Conservation (phyloP, 2,888 invertebrate species). For the Ochropleura plecta region DNA sequence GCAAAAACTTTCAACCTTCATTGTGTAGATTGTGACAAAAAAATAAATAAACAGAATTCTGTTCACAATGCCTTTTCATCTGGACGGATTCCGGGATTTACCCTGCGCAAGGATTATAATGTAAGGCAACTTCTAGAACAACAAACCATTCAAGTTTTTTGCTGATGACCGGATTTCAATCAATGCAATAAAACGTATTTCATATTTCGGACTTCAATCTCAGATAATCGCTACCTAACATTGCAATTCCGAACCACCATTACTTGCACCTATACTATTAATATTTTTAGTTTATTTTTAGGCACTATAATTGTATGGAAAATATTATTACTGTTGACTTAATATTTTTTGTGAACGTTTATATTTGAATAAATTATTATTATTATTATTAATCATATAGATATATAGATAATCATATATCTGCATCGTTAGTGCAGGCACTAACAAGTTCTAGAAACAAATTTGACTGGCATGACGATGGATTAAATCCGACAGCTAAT, state of each 20-base stretch:
- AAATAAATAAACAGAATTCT: background rate
- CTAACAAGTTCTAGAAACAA: background rate
- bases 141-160: background rate
- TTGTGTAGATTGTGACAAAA: slow-evolving; percentile 7
- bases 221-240: too few species aligned
- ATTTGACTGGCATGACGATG: background rate
- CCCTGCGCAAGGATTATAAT: background rate
- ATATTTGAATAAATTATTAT: too few species aligned
- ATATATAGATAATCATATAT: too few species aligned
- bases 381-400: too few species aligned
- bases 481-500: background rate
- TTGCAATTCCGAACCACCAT: too few species aligned
- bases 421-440: too few species aligned
- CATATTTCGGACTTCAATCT: background rate
- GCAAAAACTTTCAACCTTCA: slow-evolving; percentile 47
- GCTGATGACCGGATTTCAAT: background rate
- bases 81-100: background rate
- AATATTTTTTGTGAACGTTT: too few species aligned
- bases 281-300: too few species aligned
- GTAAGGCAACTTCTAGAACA: background rate
- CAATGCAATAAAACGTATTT: background rate
- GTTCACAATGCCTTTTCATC: background rate
- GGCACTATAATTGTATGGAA: too few species aligned
- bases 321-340: too few species aligned
- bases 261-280: too few species aligned